Conservation (phyloP, 2,797 vertebrate species). For the Sorex maritimensis region DNA sequence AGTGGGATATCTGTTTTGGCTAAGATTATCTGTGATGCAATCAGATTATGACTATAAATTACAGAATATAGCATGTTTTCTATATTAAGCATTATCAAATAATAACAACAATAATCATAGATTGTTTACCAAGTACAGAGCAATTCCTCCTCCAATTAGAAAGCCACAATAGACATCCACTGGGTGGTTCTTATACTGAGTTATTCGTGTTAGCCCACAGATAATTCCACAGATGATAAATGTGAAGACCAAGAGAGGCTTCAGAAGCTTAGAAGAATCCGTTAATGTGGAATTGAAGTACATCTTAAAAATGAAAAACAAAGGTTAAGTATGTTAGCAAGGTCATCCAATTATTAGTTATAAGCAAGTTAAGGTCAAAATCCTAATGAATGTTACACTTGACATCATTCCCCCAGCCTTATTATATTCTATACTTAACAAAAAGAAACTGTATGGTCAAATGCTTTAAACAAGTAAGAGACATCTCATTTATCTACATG, state of each 20-base stretch:
- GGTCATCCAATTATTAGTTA: not conserved
- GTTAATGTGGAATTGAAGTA: slow-evolving; percentile 99
- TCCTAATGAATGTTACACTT: not conserved
- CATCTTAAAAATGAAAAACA: slow-evolving; percentile 93
- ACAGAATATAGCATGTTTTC: not conserved
- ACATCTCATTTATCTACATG: not conserved
- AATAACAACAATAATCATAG: not conserved
- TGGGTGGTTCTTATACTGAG: slow-evolving; percentile 98
- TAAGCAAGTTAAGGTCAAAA: slow-evolving; percentile 31
- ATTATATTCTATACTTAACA: not conserved
- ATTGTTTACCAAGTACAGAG: slow-evolving; percentile 96
- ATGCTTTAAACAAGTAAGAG: not conserved
- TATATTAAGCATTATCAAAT: not conserved
- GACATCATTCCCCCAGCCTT: not conserved
- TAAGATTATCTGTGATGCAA: not conserved
- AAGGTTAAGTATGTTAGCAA: slow-evolving; percentile 48
- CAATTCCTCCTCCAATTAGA: slow-evolving; percentile 97
- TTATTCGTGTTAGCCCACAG: slow-evolving; percentile 98
- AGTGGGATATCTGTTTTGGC: not conserved
- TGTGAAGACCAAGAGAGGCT: slow-evolving; percentile 98
- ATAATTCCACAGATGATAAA: slow-evolving; percentile 98
- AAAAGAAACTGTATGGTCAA: not conserved
- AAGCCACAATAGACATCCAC: slow-evolving; percentile 98
- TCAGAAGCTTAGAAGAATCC: slow-evolving; percentile 98
- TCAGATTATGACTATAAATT: not conserved